A percentile compares a stretch with the other conserved stretches of the same genome.
Evolutionary conservation across 2,113 vertebrate species (phyloP).

Genomic region (Burhinus bistriatus): DNA sequence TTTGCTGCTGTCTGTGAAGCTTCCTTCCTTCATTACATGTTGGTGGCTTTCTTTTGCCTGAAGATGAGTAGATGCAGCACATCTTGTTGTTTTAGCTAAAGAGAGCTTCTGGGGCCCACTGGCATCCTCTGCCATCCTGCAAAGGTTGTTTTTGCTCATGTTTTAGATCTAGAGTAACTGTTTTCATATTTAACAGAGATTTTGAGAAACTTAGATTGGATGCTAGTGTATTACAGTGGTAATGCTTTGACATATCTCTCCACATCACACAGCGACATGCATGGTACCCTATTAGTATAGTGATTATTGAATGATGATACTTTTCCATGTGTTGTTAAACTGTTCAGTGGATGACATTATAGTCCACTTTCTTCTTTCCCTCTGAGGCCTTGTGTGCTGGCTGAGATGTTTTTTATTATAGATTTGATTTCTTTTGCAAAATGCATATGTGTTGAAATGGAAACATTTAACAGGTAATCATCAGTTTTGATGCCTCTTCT

Average conservation of each 20-base stretch:
- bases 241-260: background rate
- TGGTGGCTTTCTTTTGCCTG: background rate
- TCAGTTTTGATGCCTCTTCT: background rate
- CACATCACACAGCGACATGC: background rate
- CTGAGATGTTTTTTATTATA: background rate
- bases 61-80: background rate
- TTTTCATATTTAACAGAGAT: background rate
- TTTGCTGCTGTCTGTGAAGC: background rate
- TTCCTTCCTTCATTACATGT: background rate
- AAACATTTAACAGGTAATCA: background rate
- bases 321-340: background rate
- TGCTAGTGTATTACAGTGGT: background rate
- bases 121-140: background rate
- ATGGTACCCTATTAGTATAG: background rate
- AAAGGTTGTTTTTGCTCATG: background rate
- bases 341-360: background rate
- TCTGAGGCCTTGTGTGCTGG: background rate
- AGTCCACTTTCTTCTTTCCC: background rate
- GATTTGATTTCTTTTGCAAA: background rate
- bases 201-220: background rate
- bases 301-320: background rate
- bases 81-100: background rate
- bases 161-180: background rate
- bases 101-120: background rate
- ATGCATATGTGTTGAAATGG: background rate